A percentile compares a stretch with the other conserved stretches of the same genome.
These are phyloP conservation scores for Atherix ibis DNA, from an alignment of 2,888 invertebrate species.

Conservation along the genomic window DNA sequence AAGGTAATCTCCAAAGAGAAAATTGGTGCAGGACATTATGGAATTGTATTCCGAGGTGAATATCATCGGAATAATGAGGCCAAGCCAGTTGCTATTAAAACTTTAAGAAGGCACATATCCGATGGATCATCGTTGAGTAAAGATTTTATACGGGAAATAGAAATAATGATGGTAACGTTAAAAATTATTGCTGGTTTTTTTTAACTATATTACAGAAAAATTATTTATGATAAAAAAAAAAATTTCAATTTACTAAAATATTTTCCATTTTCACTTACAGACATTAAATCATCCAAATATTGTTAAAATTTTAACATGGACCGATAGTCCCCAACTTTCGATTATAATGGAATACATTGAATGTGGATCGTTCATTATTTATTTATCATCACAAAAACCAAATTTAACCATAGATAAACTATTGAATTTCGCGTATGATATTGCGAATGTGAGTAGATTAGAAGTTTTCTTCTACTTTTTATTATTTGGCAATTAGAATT, in stretches of 20 bases:
- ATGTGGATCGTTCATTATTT: conserved; percentile 67
- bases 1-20: conserved; percentile 23
- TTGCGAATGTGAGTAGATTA: conserved; percentile 47
- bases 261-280: conserved; percentile 30
- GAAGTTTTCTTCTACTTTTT: too few species aligned
- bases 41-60: conserved; percentile 62
- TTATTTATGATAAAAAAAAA: too few species aligned
- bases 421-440: conserved; percentile 64
- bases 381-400: conserved; percentile 58
- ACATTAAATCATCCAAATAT: conserved; percentile 72
- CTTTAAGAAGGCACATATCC: too few species aligned
- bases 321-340: conserved; percentile 58
- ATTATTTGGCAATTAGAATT: too few species aligned
- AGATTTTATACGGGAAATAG: conserved; percentile 72
- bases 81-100: conserved; percentile 51
- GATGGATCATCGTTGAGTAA: conserved; percentile 33
- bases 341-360: conserved; percentile 83
- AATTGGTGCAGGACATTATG: conserved; percentile 60
- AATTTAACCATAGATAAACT: conserved; percentile 45
- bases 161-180: conserved; percentile 62
- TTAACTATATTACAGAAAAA: too few species aligned
- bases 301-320: conserved; percentile 69
- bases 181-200: conserved; percentile 1
- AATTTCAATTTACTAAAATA: conserved; percentile 5
- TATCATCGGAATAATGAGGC: conserved; percentile 20